Percentiles rank a stretch among this genome's conserved stretches.
These are phyloP conservation scores for Chromobotia macracanthus DNA, from an alignment of 2,797 vertebrate genomes.

Conservation along the genomic window DNA sequence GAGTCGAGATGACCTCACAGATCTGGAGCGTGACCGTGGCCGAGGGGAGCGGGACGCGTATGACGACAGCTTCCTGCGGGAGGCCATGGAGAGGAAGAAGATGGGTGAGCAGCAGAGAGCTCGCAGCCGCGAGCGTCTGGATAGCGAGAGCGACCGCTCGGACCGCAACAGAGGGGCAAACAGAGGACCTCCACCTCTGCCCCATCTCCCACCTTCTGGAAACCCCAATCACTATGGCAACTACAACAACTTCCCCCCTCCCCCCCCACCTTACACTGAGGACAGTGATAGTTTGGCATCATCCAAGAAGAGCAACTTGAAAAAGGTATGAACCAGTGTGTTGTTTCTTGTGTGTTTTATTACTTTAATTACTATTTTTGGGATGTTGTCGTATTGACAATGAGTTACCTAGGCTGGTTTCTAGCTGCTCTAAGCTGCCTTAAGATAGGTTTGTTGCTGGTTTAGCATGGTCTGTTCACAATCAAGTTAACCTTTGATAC, in stretches of 20 bases:
- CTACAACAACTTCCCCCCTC: conserved; percentile 59
- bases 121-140: conserved; percentile 76
- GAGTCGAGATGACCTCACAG: conserved; percentile 86
- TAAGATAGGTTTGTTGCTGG: too few relatives aligned
- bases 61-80: conserved; percentile 82
- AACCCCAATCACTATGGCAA: conserved; percentile 66
- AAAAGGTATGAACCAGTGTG: conserved; percentile 24
- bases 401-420: too few relatives aligned
- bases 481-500: too few relatives aligned
- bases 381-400: too few relatives aligned
- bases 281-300: conserved; percentile 84
- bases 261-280: conserved; percentile 69
- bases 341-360: not conserved
- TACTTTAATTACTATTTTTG: too few relatives aligned
- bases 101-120: conserved; percentile 76
- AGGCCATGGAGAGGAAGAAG: conserved; percentile 84
- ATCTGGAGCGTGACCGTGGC: conserved; percentile 70
- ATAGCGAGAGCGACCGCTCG: conserved; percentile 72
- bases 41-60: conserved; percentile 70
- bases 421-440: too few relatives aligned
- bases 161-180: conserved; percentile 66
- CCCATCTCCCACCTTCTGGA: conserved; percentile 68
- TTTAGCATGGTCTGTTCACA: too few relatives aligned
- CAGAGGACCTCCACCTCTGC: conserved; percentile 75
- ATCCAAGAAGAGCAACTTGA: conserved; percentile 75